Conservation (phyloP, 2,113 vertebrate genomes). For the Australoheros scitulus region DNA sequence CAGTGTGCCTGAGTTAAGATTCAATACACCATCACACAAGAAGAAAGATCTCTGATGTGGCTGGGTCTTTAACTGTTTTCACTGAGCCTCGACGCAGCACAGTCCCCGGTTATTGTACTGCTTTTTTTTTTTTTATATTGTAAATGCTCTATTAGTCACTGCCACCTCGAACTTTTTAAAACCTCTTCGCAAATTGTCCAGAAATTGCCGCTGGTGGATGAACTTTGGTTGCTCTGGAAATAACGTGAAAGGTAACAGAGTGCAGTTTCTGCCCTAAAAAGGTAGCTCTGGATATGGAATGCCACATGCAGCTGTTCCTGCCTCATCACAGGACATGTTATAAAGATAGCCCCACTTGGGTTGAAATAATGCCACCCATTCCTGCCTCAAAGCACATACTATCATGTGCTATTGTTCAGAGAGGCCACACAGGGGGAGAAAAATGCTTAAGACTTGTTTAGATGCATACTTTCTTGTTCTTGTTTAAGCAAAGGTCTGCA, state of each 20-base stretch:
- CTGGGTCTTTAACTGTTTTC: conserved; percentile 23
- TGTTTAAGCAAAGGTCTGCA: conserved; percentile 19
- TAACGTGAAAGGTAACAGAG: conserved; percentile 76
- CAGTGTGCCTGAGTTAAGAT: conserved; percentile 29
- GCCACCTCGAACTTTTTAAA: conserved; percentile 26
- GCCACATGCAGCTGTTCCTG: conserved; percentile 79
- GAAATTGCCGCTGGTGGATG: conserved; percentile 65
- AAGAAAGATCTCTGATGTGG: conserved; percentile 46
- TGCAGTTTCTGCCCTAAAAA: conserved; percentile 83
- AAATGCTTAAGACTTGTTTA: conserved; percentile 15
- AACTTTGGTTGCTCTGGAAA: conserved; percentile 71
- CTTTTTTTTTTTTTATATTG: conserved; percentile 38
- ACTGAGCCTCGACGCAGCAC: conserved; percentile 6
- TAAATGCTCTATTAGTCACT: conserved; percentile 24
- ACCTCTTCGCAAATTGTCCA: conserved; percentile 64
- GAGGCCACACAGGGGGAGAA: conserved; percentile 39
- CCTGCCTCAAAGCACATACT: conserved; percentile 76
- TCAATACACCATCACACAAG: conserved; percentile 31
- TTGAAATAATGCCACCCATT: conserved; percentile 81
- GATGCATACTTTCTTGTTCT: conserved; percentile 30
- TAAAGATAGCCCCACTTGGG: conserved; percentile 80
- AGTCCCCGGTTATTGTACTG: conserved; percentile 22
- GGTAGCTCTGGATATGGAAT: conserved; percentile 78
- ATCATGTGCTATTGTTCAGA: conserved; percentile 73
- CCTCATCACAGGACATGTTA: conserved; percentile 79